Conservation (phyloP, 37 sponge, comb jelly and placozoan species). For the Chondrosia reniformis region DNA sequence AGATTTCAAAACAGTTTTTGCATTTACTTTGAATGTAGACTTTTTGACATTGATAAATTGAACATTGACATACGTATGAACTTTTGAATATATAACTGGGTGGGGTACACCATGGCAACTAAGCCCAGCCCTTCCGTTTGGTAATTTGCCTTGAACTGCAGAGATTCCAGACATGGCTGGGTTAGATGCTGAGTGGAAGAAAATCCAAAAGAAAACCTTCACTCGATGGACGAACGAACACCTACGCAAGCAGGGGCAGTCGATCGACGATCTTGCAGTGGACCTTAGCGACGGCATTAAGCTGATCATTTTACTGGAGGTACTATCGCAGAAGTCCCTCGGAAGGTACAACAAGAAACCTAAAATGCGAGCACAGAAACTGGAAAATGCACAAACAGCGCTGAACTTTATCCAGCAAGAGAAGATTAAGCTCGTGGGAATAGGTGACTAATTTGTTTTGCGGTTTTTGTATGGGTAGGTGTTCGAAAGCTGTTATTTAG, state of each 20-base stretch:
- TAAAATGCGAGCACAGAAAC: conserved; percentile 36
- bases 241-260: not conserved
- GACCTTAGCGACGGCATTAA: conserved; percentile 44
- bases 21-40: no score
- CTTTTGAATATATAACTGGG: not conserved
- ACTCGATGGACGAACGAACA: conserved; percentile 54
- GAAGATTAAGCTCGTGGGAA: conserved; percentile 45
- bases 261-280: conserved; percentile 26
- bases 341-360: conserved; percentile 45
- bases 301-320: conserved; percentile 44
- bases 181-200: conserved; percentile 55
- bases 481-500: no score
- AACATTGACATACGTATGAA: not conserved
- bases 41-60: not conserved
- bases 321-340: conserved; percentile 35
- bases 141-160: no score
- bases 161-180: no score
- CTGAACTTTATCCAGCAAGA: conserved; percentile 44
- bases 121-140: no score
- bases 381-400: conserved; percentile 36
- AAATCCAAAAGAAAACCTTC: conserved; percentile 60
- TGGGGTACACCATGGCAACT: not conserved
- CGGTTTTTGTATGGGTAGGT: no score
- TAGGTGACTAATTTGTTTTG: conserved; percentile 38
- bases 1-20: no score